phyloP scores from a whole-genome alignment of 2,888 invertebrate species.

The Drosophila sordidula region DNA sequence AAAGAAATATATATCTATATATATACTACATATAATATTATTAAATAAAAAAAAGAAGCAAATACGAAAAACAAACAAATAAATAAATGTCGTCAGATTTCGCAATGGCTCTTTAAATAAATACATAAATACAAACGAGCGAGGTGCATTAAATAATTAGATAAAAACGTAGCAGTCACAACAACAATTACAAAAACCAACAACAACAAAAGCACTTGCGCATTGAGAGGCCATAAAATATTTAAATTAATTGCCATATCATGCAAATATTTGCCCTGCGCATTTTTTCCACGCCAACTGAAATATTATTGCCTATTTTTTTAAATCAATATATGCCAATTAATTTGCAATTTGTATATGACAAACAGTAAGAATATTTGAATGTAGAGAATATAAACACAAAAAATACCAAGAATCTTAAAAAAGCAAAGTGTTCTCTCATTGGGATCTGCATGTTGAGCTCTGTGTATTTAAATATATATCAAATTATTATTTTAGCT shows the following conservation, averaged over 20 bases:
- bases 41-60: slow-evolving; percentile 3
- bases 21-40: no score
- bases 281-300: slow-evolving; percentile 43
- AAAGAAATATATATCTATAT: background rate
- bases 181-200: background rate
- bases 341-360: slow-evolving; percentile 32
- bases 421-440: background rate
- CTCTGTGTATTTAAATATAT: no score
- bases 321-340: slow-evolving; percentile 44
- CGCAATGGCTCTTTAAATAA: slow-evolving; percentile 53
- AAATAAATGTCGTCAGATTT: slow-evolving; percentile 8
- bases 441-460: no score
- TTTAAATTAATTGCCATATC: slow-evolving; percentile 69
- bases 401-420: background rate
- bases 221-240: slow-evolving; percentile 55
- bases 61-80: slow-evolving; percentile 5
- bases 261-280: slow-evolving; percentile 63
- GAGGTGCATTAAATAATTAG: slow-evolving; percentile 61
- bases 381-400: background rate
- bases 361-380: slow-evolving; percentile 1
- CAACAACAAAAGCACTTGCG: slow-evolving; percentile 1
- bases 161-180: slow-evolving; percentile 24
- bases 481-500: no score
- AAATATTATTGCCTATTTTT: slow-evolving; percentile 19
- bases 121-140: slow-evolving; percentile 36